These are phyloP conservation scores for Thalpophila matura DNA, from an alignment of 2,888 invertebrate species.

Conservation along the genomic window DNA sequence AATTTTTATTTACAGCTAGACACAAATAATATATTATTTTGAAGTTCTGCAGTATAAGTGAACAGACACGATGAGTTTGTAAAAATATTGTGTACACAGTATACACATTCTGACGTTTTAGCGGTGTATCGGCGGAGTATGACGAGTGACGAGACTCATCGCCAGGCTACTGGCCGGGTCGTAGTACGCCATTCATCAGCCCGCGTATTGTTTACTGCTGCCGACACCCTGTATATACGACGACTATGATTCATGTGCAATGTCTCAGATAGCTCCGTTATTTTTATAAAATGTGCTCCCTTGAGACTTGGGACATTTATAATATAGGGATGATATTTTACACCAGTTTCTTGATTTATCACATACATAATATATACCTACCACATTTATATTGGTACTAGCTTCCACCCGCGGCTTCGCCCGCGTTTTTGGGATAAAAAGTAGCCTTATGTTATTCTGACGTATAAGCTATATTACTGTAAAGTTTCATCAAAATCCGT, in stretches of 20 bases:
- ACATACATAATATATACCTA: too few species aligned
- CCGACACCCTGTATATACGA: slow-evolving; percentile 48
- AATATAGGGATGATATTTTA: slow-evolving; percentile 46
- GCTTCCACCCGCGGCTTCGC: too few species aligned
- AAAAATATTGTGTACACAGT: slow-evolving; percentile 45
- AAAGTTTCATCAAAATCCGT: too few species aligned
- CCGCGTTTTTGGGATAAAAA: too few species aligned
- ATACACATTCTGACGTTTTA: slow-evolving; percentile 28
- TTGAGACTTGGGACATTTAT: slow-evolving; percentile 38
- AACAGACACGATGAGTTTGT: neutral
- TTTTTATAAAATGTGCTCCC: slow-evolving; percentile 40
- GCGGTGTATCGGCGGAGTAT: slow-evolving; percentile 30
- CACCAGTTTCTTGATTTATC: slow-evolving; percentile 9
- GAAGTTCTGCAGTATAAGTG: neutral
- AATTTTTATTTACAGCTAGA: too few species aligned
- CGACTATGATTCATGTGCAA: slow-evolving; percentile 46
- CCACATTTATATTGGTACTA: too few species aligned
- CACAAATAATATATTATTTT: too few species aligned
- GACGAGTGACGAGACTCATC: slow-evolving; percentile 39
- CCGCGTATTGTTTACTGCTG: slow-evolving; percentile 42
- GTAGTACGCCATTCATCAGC: slow-evolving; percentile 28
- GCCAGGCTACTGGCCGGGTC: neutral
- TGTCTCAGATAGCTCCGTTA: slow-evolving; percentile 41
- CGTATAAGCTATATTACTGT: too few species aligned
- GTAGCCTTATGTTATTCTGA: too few species aligned